phyloP scores from a whole-genome alignment of 2,888 invertebrate genomes.

The Pediacus dermestoides region DNA sequence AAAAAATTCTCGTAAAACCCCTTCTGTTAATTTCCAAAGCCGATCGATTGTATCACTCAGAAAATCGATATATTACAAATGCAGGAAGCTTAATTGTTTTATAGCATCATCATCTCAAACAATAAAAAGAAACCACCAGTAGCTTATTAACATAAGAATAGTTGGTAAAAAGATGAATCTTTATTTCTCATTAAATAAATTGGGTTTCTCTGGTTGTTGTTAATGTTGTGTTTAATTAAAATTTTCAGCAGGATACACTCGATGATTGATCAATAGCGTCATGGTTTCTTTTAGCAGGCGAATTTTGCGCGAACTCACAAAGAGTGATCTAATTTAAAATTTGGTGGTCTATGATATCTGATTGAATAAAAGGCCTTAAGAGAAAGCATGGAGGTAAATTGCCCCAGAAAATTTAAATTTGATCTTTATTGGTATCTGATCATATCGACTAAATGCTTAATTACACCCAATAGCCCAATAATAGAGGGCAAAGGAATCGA shows the following conservation, averaged over 20 bases:
- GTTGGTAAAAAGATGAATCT: constrained; percentile 24
- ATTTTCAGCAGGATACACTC: constrained; percentile 12
- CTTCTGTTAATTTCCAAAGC: constrained; percentile 28
- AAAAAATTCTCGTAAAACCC: constrained; percentile 26
- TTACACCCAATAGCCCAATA: constrained; percentile 39
- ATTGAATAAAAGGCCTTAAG: constrained; percentile 23
- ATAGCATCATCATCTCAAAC: constrained; percentile 29
- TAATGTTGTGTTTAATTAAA: constrained; percentile 13
- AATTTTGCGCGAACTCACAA: constrained; percentile 4
- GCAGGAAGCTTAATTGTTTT: constrained; percentile 40
- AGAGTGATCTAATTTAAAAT: constrained; percentile 10
- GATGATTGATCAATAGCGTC: constrained; percentile 21
- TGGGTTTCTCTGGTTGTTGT: too few species aligned
- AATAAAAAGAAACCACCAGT: constrained; percentile 32
- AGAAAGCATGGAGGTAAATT: constrained; percentile 36
- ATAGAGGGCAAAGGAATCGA: constrained; percentile 29
- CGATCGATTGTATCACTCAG: constrained; percentile 20
- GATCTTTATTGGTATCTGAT: constrained; percentile 38
- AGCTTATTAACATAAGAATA: constrained; percentile 39
- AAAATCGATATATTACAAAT: constrained; percentile 32
- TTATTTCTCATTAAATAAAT: too few species aligned
- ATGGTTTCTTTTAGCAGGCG: constrained; percentile 18
- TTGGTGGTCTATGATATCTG: constrained; percentile 26
- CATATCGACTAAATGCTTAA: constrained; percentile 44
- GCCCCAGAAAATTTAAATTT: constrained; percentile 41